Evolutionary conservation across 2,113 vertebrate species (phyloP), one percentile per base, ranked within the genome.

Genomic region (Rallus limicola): DNA sequence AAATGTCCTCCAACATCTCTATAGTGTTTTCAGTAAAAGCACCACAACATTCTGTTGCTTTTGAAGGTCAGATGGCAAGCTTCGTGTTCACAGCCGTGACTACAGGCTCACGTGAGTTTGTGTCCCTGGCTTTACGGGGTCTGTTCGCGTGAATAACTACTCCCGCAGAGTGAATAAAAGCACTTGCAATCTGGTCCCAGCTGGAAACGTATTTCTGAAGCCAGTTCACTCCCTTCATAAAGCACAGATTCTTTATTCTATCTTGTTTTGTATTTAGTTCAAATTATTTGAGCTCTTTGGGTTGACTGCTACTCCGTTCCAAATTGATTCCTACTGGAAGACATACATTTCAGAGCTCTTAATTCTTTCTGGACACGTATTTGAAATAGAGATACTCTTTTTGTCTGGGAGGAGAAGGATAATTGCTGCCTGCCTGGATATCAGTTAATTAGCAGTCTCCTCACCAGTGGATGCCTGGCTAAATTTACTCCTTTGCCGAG

Each of bases 131-230:
- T 92, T 96, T 88, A 84, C 71, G 62, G 93, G 64, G 71, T 40
- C 55, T 92, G 56, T 93, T 94, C 2, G 5, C 0, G 15, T 97
- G 93, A 95, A 83, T 96, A 94, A 92, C 71, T 89, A 13, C 68
- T 90, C 95, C 90, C 3, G 79, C 88, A 90, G 88, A 88, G 94
- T 71, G 94, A 95, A 95, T 96, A 92, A 95, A 96, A 88, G 85
- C 94, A 88, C 63, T 92, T 88, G 90, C 95, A 95, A 93, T 97
- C 95, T 96, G 94, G 76, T 95, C 92, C 76, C 90, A 95, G 93
- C 71, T 90, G 93, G 95, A 95, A 95, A 88, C 88, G 67, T 90
- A 75, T 60, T 85, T 94, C 89, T 82, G 86, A 92, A 95, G 92
- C 74, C 94, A 86, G 89, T 93, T 96, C 44, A 19, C 16, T 88